These are phyloP conservation scores for Erinaceus europaeus DNA, from an alignment of 2,113 vertebrate species.

Conservation along the genomic window DNA sequence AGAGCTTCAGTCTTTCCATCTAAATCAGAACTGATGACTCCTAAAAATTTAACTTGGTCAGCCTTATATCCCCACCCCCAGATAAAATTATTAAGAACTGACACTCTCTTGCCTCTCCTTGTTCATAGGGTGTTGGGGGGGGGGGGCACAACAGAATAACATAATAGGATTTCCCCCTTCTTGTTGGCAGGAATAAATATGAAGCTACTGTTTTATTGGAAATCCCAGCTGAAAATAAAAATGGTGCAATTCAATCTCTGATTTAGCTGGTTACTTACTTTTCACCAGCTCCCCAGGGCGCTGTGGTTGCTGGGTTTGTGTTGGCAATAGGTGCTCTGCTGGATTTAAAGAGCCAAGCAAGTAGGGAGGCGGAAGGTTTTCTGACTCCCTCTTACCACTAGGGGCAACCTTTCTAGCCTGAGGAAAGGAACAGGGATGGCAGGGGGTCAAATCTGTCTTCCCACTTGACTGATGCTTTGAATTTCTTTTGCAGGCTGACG, in stretches of 20 bases:
- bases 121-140: slow-evolving; percentile 1
- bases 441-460: background rate
- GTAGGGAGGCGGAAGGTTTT: background rate
- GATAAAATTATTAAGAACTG: slow-evolving; percentile 57
- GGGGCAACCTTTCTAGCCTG: background rate
- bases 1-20: slow-evolving; percentile 1
- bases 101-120: slow-evolving; percentile 17
- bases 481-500: slow-evolving; percentile 77
- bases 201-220: slow-evolving; percentile 76
- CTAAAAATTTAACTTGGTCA: slow-evolving; percentile 59
- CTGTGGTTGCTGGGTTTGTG: slow-evolving; percentile 62
- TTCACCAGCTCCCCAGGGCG: slow-evolving; percentile 46
- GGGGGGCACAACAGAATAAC: slow-evolving; percentile 71
- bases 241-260: slow-evolving; percentile 71
- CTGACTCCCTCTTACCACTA: background rate
- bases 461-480: slow-evolving; percentile 22
- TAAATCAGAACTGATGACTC: slow-evolving; percentile 48
- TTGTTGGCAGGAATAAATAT: slow-evolving; percentile 71
- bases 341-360: slow-evolving; percentile 52
- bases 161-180: slow-evolving; percentile 65
- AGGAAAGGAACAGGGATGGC: background rate
- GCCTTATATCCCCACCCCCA: background rate
- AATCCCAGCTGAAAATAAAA: slow-evolving; percentile 77
- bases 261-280: slow-evolving; percentile 74
- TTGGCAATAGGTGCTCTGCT: slow-evolving; percentile 46